These are phyloP conservation scores for Pluvianellus socialis DNA, from an alignment of 2,113 vertebrate species.

Conservation along the genomic window DNA sequence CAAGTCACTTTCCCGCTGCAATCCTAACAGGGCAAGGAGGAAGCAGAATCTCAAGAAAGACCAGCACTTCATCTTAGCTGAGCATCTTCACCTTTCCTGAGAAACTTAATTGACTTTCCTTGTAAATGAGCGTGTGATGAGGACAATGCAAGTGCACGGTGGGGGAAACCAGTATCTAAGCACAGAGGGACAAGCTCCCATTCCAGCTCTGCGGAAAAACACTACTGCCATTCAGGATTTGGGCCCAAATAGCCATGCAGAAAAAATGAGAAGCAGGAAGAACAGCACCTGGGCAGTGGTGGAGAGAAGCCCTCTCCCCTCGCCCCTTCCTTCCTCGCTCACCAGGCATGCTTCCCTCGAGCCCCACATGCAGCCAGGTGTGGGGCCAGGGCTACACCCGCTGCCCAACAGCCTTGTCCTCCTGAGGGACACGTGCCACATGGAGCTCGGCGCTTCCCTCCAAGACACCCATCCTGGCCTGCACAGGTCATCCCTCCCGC, in stretches of 20 bases:
- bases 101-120: not conserved
- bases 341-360: not conserved
- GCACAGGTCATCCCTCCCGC: no score
- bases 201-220: not conserved
- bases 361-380: not conserved
- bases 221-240: not conserved
- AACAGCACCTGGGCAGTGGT: not conserved
- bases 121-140: not conserved
- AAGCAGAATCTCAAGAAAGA: not conserved
- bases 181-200: not conserved
- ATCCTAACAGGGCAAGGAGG: not conserved
- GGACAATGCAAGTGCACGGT: fast-evolving
- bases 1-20: not conserved
- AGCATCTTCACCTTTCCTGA: not conserved
- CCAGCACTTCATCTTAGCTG: not conserved
- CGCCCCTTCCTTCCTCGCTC: not conserved
- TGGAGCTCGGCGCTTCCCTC: not conserved
- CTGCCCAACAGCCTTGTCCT: not conserved
- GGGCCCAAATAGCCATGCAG: not conserved
- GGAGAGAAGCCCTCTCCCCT: not conserved
- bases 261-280: not conserved
- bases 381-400: fast-evolving
- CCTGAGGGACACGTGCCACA: no score
- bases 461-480: no score
- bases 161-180: not conserved